Evolutionary conservation across 2,797 vertebrate species (phyloP), one percentile per base, ranked within the genome.

Genomic region (Lithobates sylvaticus): DNA sequence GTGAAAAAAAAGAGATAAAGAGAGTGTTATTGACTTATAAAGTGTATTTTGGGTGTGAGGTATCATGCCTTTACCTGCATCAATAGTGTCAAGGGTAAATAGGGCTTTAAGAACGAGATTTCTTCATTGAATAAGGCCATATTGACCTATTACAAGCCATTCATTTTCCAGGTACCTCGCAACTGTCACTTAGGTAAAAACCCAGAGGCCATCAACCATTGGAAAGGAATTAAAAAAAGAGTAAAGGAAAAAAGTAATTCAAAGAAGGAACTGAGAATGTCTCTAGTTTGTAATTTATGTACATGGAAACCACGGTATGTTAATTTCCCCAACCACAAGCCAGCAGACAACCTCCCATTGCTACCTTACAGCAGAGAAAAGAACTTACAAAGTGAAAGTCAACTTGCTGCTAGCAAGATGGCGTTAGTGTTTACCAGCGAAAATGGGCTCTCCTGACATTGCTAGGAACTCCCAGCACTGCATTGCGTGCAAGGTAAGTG

Each of bases 291-390:
- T 44, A 68, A 79, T 83, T 79, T 50, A 83, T 87, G 61, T 68
- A 83, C 34, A 44, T 78, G 86, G 69, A 83, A 87, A 87, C 86
- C 86, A 83, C 76, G 13, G 29, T 79, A 84, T 83, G 58, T 74
- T 87, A 68, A 87, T 87, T 87, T 87, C 81, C 39, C 86, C 54
- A 23, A 87, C 86, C 86, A 87, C 86, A 87, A 64, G 73, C 69
- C 32, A 78, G 68, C 10, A 72, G 42, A 87, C 76, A 68, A 54
- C 86, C 86, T 84, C 76, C 85, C 70, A 29, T 87, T 83, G 72
- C 70, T 84, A 50, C 27, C 78, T 71, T 83, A 73, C 69, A 76
- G 75, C n/a, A 71, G 39, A 83, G 36, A 58, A 74, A 71, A 74
- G 58, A 32, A 21, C 61, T 78, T 5, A 79, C 86, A 87, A 87